A percentile compares a stretch with the other conserved stretches of the same genome.
These are phyloP conservation scores for Excalfactoria chinensis DNA, from an alignment of 2,113 vertebrate genomes.

Conservation along the genomic window DNA sequence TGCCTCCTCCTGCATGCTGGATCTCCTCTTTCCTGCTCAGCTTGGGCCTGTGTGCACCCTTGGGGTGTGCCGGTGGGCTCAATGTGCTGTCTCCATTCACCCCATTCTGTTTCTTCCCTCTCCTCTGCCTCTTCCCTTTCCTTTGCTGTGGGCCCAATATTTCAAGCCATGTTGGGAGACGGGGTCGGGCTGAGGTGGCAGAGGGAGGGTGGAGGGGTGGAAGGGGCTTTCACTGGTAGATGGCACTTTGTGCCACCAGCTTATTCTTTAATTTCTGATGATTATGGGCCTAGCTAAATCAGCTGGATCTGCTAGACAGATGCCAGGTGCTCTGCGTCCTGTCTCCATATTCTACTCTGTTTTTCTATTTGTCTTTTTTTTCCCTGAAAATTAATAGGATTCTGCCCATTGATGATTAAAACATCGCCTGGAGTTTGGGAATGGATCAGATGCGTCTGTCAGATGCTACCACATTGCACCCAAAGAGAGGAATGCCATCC, in stretches of 20 bases:
- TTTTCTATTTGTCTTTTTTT: conserved; percentile 21
- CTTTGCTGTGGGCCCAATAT: neutral
- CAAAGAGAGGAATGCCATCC: conserved; percentile 71
- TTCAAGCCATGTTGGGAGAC: neutral
- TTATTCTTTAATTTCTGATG: neutral
- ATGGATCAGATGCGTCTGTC: conserved; percentile 65
- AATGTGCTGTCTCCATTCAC: neutral
- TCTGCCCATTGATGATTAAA: conserved; percentile 63
- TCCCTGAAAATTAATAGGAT: conserved; percentile 15
- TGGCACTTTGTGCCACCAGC: neutral
- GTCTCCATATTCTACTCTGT: conserved; percentile 53
- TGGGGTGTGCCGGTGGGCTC: neutral
- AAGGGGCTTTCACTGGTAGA: neutral
- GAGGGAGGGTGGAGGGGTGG: neutral
- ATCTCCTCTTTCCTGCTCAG: neutral
- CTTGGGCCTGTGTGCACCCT: neutral
- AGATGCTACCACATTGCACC: conserved; percentile 56
- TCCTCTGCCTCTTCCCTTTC: conserved; percentile 30
- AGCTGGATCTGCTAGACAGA: conserved; percentile 13
- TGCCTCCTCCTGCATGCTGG: neutral
- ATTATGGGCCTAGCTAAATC: neutral
- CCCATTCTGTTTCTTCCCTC: conserved; percentile 8
- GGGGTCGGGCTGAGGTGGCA: neutral
- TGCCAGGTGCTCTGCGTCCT: neutral
- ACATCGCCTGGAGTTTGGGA: conserved; percentile 53